These are phyloP conservation scores for Microtus richardsoni DNA, from an alignment of 2,113 vertebrate species.

Conservation along the genomic window DNA sequence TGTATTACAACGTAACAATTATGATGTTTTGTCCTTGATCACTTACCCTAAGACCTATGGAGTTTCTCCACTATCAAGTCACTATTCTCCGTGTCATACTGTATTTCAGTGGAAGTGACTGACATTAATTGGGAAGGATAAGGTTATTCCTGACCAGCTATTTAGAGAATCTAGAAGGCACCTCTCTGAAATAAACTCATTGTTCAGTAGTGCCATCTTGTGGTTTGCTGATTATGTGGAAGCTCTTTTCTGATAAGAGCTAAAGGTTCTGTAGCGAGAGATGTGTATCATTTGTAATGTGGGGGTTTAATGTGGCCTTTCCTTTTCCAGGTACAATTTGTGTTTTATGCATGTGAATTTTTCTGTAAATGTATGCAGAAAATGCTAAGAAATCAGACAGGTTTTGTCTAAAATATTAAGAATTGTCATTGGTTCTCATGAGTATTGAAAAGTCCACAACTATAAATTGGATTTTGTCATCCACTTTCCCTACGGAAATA, in stretches of 20 bases:
- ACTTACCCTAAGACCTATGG: neutral
- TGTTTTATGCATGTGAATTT: neutral
- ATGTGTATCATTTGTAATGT: neutral
- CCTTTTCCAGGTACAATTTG: neutral
- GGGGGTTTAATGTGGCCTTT: neutral
- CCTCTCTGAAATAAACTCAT: conserved; percentile 52
- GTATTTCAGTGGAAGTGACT: neutral
- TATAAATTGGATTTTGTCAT: conserved; percentile 10
- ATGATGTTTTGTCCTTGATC: neutral
- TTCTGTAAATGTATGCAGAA: conserved; percentile 35
- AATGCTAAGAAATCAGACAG: conserved; percentile 1
- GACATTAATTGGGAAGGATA: neutral
- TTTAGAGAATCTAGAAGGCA: conserved; percentile 1
- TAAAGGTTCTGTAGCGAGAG: conserved; percentile 9
- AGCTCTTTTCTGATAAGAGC: neutral
- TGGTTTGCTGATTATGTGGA: conserved; percentile 55
- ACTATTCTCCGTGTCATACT: neutral
- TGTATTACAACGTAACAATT: neutral
- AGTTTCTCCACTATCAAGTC: neutral
- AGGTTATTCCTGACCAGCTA: neutral
- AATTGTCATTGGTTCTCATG: neutral
- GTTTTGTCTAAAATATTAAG: conserved; percentile 33
- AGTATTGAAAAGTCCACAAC: conserved; percentile 30
- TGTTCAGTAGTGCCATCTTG: conserved; percentile 73
- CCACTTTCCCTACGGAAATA: neutral